Percentiles rank a stretch among this genome's conserved stretches.
Evolutionary conservation across 2,113 vertebrate species (phyloP).

Genomic region (Climacteris rufus): DNA sequence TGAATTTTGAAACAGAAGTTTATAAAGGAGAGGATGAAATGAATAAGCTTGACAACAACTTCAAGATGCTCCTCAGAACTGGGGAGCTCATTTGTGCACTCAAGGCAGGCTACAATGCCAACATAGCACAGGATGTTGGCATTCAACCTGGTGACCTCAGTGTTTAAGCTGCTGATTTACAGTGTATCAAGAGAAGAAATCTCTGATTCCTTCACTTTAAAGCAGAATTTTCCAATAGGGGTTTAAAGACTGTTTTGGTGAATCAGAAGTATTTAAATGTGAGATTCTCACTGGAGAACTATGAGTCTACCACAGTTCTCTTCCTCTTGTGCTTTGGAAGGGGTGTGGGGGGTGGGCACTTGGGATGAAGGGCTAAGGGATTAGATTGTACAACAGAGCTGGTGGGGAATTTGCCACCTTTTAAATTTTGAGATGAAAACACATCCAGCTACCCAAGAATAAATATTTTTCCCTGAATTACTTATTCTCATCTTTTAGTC

Average conservation of each 20-base stretch:
- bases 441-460: background rate
- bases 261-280: background rate
- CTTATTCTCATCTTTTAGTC: background rate
- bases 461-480: background rate
- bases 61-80: background rate
- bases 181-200: background rate
- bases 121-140: rapidly evolving
- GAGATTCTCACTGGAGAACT: background rate
- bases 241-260: background rate
- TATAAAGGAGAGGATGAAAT: background rate
- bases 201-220: background rate
- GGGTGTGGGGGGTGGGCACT: background rate
- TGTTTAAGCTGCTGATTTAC: background rate
- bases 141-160: background rate
- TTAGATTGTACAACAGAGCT: background rate
- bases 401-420: background rate
- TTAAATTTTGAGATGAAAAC: background rate
- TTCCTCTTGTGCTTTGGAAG: background rate
- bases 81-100: background rate
- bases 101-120: background rate
- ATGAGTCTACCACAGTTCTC: background rate
- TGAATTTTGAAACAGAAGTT: background rate
- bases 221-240: background rate
- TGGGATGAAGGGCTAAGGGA: background rate
- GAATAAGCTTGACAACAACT: background rate